phyloP scores from a whole-genome alignment of 2,888 invertebrate genomes.

The Pseudanteris insignis region DNA sequence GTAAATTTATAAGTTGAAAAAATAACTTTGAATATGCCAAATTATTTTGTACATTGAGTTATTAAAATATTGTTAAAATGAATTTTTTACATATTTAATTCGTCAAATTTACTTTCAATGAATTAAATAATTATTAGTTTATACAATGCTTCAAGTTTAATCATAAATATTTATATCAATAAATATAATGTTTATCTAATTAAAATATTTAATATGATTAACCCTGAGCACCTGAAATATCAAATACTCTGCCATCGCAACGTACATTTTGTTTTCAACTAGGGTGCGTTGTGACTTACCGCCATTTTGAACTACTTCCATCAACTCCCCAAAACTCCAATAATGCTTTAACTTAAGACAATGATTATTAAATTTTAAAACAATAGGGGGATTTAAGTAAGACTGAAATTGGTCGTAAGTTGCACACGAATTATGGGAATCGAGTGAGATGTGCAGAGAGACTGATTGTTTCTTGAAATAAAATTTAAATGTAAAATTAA shows the following conservation, averaged over 20 bases:
- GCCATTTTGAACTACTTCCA: constrained; percentile 67
- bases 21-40: too few relatives aligned
- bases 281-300: constrained; percentile 58
- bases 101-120: too few relatives aligned
- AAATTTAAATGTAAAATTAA: constrained; percentile 10
- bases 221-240: constrained; percentile 49
- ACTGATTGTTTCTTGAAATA: constrained; percentile 5
- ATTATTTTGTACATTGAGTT: too few relatives aligned
- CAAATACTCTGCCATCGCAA: constrained; percentile 46
- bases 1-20: background rate
- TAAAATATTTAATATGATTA: constrained; percentile 26
- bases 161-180: too few relatives aligned
- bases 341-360: constrained; percentile 18
- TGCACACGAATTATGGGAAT: constrained; percentile 49
- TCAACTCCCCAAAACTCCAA: constrained; percentile 61
- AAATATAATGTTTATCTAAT: too few relatives aligned
- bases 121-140: too few relatives aligned
- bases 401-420: constrained; percentile 51
- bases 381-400: constrained; percentile 26
- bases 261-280: constrained; percentile 38
- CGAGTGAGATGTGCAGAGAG: constrained; percentile 37
- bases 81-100: too few relatives aligned
- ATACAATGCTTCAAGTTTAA: constrained; percentile 9
- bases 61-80: too few relatives aligned
- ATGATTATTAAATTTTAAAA: constrained; percentile 3